Conservation (phyloP, 2,113 vertebrate species). For the Geococcyx californianus region DNA sequence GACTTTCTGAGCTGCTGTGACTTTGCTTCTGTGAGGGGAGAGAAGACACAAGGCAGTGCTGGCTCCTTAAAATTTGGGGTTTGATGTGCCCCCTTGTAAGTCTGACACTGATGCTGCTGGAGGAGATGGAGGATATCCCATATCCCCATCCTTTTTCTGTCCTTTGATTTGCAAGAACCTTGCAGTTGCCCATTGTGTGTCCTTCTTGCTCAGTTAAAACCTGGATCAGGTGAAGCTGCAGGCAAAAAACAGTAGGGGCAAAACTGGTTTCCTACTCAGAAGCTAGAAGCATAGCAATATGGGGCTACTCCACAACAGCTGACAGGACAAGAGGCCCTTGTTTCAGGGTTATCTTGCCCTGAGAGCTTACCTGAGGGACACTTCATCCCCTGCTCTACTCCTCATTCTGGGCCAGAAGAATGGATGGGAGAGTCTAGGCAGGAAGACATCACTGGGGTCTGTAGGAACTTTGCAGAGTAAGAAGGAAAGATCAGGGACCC, state of each 20-base stretch:
- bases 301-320: neutral
- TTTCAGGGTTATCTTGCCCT: neutral
- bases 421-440: neutral
- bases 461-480: neutral
- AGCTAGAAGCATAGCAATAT: neutral
- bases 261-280: neutral
- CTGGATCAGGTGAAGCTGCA: neutral
- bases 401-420: neutral
- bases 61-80: neutral
- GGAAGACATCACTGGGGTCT: neutral
- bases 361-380: neutral
- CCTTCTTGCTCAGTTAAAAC: neutral
- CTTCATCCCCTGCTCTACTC: neutral
- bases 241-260: neutral
- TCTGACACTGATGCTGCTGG: neutral
- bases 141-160: neutral
- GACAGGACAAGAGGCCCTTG: neutral
- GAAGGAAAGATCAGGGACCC: neutral
- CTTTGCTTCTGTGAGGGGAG: neutral
- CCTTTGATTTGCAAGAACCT: neutral
- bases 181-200: neutral
- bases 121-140: neutral
- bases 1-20: neutral
- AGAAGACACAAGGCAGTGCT: neutral
- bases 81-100: neutral